Percentiles rank a stretch among this genome's conserved stretches.
phyloP scores from a whole-genome alignment of 2,113 vertebrate species.

The Hyla sarda region DNA sequence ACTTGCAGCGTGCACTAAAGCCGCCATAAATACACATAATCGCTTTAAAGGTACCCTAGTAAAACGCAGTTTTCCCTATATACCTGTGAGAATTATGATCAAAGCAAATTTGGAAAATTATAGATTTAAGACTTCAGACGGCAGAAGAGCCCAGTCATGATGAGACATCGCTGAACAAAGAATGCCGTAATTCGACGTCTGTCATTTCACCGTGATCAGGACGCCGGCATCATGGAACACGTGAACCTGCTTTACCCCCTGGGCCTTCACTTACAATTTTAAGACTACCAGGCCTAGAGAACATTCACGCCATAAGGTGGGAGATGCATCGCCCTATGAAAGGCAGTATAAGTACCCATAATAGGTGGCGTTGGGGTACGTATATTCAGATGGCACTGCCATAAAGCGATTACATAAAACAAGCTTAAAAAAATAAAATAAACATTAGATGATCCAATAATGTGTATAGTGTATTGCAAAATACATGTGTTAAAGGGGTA shows the following conservation, averaged over 20 bases:
- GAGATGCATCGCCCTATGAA: too few species aligned
- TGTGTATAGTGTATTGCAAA: too few species aligned
- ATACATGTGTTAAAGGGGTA: too few species aligned
- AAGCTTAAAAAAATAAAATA: too few species aligned
- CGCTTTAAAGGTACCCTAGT: background rate
- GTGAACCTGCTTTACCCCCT: background rate
- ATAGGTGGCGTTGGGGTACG: too few species aligned
- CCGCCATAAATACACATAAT: background rate
- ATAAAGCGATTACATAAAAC: too few species aligned
- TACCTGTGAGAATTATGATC: background rate
- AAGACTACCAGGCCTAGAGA: background rate
- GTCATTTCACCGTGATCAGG: background rate
- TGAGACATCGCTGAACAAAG: background rate
- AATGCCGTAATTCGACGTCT: background rate
- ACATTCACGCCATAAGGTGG: background rate
- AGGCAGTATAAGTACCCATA: too few species aligned
- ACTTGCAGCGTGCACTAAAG: background rate
- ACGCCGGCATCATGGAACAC: background rate
- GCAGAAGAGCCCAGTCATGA: background rate
- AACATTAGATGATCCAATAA: too few species aligned
- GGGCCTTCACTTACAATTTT: too few species aligned
- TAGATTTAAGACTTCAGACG: slow-evolving; percentile 9
- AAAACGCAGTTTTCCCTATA: background rate
- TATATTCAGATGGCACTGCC: too few species aligned
- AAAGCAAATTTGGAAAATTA: background rate